Evolutionary conservation across 2,888 invertebrate genomes (phyloP), one percentile per base, ranked within the genome.

Genomic region (Caenorhabditis doughertyi): DNA sequence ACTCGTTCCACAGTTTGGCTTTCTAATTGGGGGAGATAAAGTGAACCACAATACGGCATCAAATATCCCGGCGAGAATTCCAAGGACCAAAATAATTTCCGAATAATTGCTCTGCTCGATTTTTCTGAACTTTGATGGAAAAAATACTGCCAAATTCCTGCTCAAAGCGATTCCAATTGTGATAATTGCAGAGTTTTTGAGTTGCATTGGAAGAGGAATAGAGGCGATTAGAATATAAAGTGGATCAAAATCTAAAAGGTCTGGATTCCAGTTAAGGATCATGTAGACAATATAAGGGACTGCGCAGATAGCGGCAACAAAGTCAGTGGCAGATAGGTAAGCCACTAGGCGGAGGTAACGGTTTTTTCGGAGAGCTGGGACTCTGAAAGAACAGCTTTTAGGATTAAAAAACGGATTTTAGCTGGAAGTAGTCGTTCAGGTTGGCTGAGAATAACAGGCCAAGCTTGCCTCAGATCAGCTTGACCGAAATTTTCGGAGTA

Each of bases 231-330:
- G 60, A 39, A 81, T 76, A n/a, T 25, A 71, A 8, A 56, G 23
- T 7, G 81, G 76, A 23, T 81, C 49, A 47, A 73, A 81, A 23
- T 81, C 70, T 25, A 81, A 11, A 1, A 29, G 29, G 2, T 18
- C 29, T 27, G 81, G 58, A 70, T 81, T 81, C 81, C 81, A 81
- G 51, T 71, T 70, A 3, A 49, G 18, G 9, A 76, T 71, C 73
- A 81, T 71, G 25, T 76, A 81, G 18, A 76, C 71, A 9, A 71
- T 64, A 32, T 81, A 81, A 2, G 81, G 81, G 2, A 51, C 51
- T 25, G 68, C 80, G 0, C 39, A 13, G 25, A 81, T 49, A 2
- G 80, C 68, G 1, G 71, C 62, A 7, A 74, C 8, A 13, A 73
- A 81, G n/a, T 81, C 80, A 21, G 55, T 51, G 21, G 70, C 47